Evolutionary conservation across 2,797 vertebrate species (phyloP).

Genomic region (Hemitrygon akajei): DNA sequence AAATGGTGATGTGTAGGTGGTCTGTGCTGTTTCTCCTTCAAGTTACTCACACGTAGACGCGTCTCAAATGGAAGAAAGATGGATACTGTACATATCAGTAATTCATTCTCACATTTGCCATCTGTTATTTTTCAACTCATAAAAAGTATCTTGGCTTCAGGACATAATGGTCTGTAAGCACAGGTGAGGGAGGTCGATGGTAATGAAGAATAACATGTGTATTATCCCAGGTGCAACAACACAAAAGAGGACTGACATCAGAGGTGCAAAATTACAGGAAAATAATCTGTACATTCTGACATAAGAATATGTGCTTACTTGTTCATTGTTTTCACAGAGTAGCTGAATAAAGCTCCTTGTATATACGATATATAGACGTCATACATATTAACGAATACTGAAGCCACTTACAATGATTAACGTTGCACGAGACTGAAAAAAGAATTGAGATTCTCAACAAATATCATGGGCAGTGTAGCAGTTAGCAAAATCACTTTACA

Average conservation of each 20-base stretch:
- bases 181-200: background rate
- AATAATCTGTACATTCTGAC: background rate
- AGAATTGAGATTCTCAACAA: background rate
- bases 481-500: too few relatives aligned
- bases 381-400: background rate
- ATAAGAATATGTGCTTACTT: background rate
- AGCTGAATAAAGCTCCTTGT: conserved; percentile 27
- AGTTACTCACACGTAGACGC: background rate
- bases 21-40: background rate
- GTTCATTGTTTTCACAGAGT: background rate
- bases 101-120: background rate
- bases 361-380: background rate
- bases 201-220: background rate
- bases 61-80: conserved; percentile 11
- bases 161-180: background rate
- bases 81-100: background rate
- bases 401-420: background rate
- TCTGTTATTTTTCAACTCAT: conserved; percentile 27
- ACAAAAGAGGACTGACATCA: conserved; percentile 7
- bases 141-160: conserved; percentile 1
- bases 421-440: background rate
- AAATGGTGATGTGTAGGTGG: background rate
- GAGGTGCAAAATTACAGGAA: conserved; percentile 20
- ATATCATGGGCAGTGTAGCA: background rate
- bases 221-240: background rate